phyloP scores from a whole-genome alignment of 2,113 vertebrate species.

The Parus major region DNA sequence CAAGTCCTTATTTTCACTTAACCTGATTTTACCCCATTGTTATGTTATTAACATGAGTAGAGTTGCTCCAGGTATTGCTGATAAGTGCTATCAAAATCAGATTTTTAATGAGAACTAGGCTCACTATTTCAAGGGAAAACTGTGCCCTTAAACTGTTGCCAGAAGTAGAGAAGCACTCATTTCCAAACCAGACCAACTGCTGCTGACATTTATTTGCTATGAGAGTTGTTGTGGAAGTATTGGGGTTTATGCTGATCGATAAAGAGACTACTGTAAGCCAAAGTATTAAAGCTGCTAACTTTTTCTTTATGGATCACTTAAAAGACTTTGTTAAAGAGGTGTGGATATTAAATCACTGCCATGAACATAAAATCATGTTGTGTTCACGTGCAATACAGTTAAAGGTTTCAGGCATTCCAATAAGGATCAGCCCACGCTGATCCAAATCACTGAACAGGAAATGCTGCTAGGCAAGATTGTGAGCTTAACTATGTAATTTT shows the following conservation, averaged over 20 bases:
- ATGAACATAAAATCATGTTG: not conserved
- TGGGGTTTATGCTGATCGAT: not conserved
- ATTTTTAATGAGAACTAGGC: not conserved
- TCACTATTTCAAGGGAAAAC: not conserved
- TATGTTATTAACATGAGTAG: not conserved
- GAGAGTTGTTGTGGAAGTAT: not conserved
- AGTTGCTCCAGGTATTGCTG: not conserved
- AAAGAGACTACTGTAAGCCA: not conserved
- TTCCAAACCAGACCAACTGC: not conserved
- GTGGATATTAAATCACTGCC: not conserved
- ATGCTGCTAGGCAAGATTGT: slow-evolving; percentile 41
- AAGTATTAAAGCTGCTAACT: not conserved
- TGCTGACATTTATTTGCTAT: not conserved
- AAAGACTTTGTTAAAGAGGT: slow-evolving; percentile 2
- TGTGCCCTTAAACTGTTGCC: not conserved
- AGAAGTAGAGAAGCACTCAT: not conserved
- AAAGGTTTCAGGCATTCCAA: slow-evolving; percentile 54
- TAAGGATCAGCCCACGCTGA: slow-evolving; percentile 46
- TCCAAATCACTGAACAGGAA: slow-evolving; percentile 55
- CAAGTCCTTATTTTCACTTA: not conserved
- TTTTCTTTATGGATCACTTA: not conserved
- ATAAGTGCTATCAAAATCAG: not conserved
- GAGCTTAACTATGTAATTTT: slow-evolving; percentile 19
- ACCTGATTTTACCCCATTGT: not conserved
- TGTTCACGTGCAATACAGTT: not conserved